Percentiles rank a stretch among this genome's conserved stretches.
Evolutionary conservation across 2,113 vertebrate genomes (phyloP).

Genomic region (Chaenogobius annularis): DNA sequence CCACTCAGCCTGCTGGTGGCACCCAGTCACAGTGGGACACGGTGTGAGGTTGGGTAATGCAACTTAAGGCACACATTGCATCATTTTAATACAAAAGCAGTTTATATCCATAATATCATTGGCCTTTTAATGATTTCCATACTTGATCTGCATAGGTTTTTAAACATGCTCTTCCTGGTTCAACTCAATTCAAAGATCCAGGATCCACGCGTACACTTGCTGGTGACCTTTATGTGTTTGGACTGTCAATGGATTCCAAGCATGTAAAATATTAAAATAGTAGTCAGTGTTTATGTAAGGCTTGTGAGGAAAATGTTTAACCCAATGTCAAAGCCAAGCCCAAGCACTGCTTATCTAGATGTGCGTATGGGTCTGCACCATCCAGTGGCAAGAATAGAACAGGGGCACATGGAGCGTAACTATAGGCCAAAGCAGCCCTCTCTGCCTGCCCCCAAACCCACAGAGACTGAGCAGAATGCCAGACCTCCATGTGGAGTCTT

Average conservation of each 20-base stretch:
- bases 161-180: neutral
- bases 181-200: neutral
- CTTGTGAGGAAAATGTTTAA: constrained; percentile 24
- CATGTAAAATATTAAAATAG: constrained; percentile 18
- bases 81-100: neutral
- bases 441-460: constrained; percentile 65
- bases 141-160: neutral
- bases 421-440: constrained; percentile 64
- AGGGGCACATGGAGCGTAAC: constrained; percentile 60
- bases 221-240: neutral
- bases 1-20: constrained; percentile 26
- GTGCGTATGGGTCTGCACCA: constrained; percentile 40
- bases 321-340: constrained; percentile 46
- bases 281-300: constrained; percentile 14
- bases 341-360: constrained; percentile 58
- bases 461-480: constrained; percentile 73
- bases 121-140: neutral
- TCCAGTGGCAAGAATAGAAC: constrained; percentile 64
- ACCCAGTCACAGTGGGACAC: constrained; percentile 43
- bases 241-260: neutral
- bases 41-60: constrained; percentile 24
- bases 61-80: neutral
- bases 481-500: constrained; percentile 77
- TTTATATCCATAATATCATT: neutral
- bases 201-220: neutral